Percentiles rank a stretch among this genome's conserved stretches.
These are phyloP conservation scores for Dermolepida albohirtum DNA, from an alignment of 2,888 invertebrate species.

Conservation along the genomic window DNA sequence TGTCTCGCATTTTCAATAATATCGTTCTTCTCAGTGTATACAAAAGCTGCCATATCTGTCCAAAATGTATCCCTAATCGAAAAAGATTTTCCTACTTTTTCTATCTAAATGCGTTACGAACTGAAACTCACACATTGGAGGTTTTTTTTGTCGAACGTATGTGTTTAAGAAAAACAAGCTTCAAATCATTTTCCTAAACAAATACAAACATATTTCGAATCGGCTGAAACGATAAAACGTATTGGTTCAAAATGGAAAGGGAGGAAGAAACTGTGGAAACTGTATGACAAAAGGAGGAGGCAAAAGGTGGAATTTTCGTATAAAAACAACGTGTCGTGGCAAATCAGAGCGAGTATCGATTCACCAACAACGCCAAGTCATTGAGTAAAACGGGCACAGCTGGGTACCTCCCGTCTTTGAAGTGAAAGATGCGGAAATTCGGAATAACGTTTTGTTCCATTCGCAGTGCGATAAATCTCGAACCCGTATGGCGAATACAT, in stretches of 20 bases:
- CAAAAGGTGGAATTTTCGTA: constrained; percentile 29
- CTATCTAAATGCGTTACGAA: background rate
- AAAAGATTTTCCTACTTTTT: constrained; percentile 3
- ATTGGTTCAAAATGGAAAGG: constrained; percentile 21
- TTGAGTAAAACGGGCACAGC: constrained; percentile 37
- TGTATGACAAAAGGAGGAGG: constrained; percentile 11
- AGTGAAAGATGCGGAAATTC: constrained; percentile 37
- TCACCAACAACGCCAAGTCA: constrained; percentile 34
- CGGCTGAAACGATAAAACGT: constrained; percentile 6
- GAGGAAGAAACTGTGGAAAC: constrained; percentile 7
- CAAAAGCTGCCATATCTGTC: too few species aligned
- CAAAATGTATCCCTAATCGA: background rate
- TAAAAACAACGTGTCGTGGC: constrained; percentile 36
- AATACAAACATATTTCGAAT: constrained; percentile 32
- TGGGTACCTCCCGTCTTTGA: constrained; percentile 31
- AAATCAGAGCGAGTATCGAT: constrained; percentile 33
- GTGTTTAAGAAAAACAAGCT: constrained; percentile 23
- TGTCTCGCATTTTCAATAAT: too few species aligned
- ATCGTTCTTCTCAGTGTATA: too few species aligned
- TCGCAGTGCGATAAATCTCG: constrained; percentile 34
- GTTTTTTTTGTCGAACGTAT: constrained; percentile 17
- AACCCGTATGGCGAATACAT: constrained; percentile 32
- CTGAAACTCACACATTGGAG: too few species aligned
- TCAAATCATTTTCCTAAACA: constrained; percentile 29
- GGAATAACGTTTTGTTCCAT: constrained; percentile 35